Conservation (phyloP, 2,888 invertebrate genomes). For the Cerceris ruficornis region DNA sequence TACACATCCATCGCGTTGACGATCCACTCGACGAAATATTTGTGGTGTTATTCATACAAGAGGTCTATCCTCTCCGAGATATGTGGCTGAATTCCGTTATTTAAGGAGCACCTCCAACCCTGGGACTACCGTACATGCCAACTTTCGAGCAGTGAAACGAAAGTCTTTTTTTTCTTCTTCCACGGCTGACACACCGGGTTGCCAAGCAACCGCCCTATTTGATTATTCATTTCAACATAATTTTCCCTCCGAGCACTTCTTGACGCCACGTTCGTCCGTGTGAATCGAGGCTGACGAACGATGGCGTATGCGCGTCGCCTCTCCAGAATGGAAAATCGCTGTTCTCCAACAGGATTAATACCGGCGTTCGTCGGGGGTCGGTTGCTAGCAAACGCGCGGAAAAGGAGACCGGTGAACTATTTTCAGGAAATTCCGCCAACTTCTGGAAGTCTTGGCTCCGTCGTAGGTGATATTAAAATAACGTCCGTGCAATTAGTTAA, state of each 20-base stretch:
- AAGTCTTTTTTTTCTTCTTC: constrained; percentile 15
- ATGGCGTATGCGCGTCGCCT: neutral
- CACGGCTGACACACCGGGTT: neutral
- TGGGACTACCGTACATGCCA: constrained; percentile 29
- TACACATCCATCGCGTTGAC: constrained; percentile 25
- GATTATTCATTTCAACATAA: constrained; percentile 41
- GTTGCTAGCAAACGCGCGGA: neutral
- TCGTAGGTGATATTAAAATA: too few species aligned
- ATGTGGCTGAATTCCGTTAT: constrained; percentile 29
- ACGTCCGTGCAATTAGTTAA: too few species aligned
- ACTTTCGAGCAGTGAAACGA: constrained; percentile 1
- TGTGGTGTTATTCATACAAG: constrained; percentile 43
- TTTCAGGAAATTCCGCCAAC: neutral
- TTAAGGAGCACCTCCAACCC: constrained; percentile 18
- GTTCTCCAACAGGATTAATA: constrained; percentile 20
- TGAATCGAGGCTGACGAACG: constrained; percentile 31
- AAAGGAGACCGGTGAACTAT: neutral
- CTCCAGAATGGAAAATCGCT: constrained; percentile 43
- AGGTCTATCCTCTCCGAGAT: constrained; percentile 5
- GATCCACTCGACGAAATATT: constrained; percentile 35
- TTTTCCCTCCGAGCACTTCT: constrained; percentile 16
- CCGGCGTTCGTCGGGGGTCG: neutral
- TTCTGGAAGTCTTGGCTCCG: neutral
- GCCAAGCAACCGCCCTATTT: constrained; percentile 37
- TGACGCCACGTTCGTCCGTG: constrained; percentile 21